A percentile compares a stretch with the other conserved stretches of the same genome.
Conservation (phyloP, 2,888 invertebrate genomes). For the Ametastegia equiseti region DNA sequence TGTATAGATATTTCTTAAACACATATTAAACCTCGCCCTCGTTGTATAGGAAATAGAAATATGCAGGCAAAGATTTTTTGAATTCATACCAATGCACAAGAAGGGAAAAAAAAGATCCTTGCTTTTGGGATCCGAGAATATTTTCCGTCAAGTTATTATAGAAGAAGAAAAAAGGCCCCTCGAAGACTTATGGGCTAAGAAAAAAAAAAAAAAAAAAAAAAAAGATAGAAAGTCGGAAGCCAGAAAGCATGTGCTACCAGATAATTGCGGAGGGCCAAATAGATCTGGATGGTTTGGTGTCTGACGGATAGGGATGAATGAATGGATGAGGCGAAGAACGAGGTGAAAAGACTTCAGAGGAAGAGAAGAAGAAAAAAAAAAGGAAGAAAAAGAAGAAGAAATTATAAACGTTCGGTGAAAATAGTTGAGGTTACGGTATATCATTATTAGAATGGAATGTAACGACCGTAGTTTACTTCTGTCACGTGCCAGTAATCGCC, state of each 20-base stretch:
- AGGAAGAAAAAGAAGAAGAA: neutral
- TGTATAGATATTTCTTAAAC: too few relatives aligned
- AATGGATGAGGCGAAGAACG: neutral
- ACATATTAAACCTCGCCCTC: too few relatives aligned
- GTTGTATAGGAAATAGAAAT: too few relatives aligned
- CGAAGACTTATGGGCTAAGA: constrained; percentile 35
- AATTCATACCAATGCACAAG: neutral
- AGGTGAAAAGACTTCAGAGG: too few relatives aligned
- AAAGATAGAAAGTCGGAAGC: constrained; percentile 34
- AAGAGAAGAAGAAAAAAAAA: neutral
- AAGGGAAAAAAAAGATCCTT: neutral
- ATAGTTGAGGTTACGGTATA: constrained; percentile 43
- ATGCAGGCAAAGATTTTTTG: neutral
- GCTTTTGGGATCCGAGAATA: neutral
- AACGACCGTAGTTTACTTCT: constrained; percentile 25
- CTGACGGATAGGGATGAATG: neutral
- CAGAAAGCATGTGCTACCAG: constrained; percentile 55
- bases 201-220: neutral
- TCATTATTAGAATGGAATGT: constrained; percentile 56
- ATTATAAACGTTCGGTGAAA: constrained; percentile 4
- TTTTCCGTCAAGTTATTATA: neutral
- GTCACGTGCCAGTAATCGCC: constrained; percentile 54
- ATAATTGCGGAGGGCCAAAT: constrained; percentile 57
- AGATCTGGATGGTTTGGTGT: constrained; percentile 20
- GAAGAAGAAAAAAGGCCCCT: neutral